Evolutionary conservation across 2,888 invertebrate species (phyloP), one percentile per base, ranked within the genome.

Genomic region (Trileptium ribeirensis): DNA sequence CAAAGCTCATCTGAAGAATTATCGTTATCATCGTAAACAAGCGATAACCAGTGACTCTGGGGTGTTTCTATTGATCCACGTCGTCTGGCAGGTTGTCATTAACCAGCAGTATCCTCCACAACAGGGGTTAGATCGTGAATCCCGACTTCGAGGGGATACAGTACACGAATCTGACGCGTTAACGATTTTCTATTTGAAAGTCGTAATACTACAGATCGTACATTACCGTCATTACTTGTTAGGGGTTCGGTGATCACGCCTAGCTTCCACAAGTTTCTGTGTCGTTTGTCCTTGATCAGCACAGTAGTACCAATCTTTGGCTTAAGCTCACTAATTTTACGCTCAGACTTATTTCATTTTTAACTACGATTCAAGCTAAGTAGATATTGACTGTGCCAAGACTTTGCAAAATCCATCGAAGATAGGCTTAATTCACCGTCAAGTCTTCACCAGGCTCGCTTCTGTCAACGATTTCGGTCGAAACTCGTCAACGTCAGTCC

Each of bases 331-430:
- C 34, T 8, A 33, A n/a, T 15, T 8, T 33, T 33, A 31, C 34
- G 31, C n/a, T 70, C 8, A 31, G 31, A 8, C 31, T 70, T 51
- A 15, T 8, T 8, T n/a, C 31, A 31, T 70, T 87, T 8, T 15
- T 24, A 15, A 51, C 51, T 51, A 15, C n/a, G 3, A 31, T n/a
- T 8, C 74, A 70, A 33, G 29, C 74, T 70, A 3, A 70, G 29
- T 33, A 70, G n/a, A 70, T 70, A 70, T 3, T 70, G 31, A 8
- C 3, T 15, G 8, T 33, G 31, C 74, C 74, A 70, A 8, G n/a
- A 8, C 15, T 33, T n/a, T 33, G 8, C 74, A 70, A 70, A 70
- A 70, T n/a, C 8, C 3, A n/a, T 70, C 31, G 3, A 70, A 33
- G n/a, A 51, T 51, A 51, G 51, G 8, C 24, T 24, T 51, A 15